These are phyloP conservation scores for Teleogryllus oceanicus DNA, from an alignment of 2,888 invertebrate species.

Conservation along the genomic window DNA sequence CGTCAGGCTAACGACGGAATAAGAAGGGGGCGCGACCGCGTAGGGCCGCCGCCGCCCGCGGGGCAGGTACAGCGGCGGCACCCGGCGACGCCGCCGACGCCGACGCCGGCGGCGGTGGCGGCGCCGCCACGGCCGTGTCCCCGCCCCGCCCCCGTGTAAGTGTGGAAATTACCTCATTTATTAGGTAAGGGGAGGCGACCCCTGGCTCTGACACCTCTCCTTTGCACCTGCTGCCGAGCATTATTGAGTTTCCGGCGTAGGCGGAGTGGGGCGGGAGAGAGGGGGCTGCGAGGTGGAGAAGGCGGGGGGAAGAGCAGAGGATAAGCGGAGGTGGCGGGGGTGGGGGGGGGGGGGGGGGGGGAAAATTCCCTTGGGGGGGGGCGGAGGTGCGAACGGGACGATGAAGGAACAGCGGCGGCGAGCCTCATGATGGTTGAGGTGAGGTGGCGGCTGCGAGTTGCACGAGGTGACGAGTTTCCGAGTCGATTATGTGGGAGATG, in stretches of 20 bases:
- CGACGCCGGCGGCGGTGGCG: not conserved
- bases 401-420: not conserved
- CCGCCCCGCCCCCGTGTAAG: slow-evolving; percentile 41
- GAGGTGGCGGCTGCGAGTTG: not conserved
- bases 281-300: slow-evolving; percentile 20
- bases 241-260: slow-evolving; percentile 35
- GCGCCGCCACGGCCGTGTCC: not conserved
- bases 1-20: too few species aligned
- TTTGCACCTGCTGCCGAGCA: slow-evolving; percentile 47
- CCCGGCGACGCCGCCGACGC: not conserved
- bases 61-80: not conserved
- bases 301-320: not conserved
- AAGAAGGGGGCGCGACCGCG: not conserved
- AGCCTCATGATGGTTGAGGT: not conserved
- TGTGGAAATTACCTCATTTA: slow-evolving; percentile 55
- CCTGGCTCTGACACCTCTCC: slow-evolving; percentile 54
- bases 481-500: too few species aligned
- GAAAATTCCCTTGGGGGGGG: not conserved
- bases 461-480: not conserved
- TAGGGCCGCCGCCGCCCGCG: slow-evolving; percentile 19
- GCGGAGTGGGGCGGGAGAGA: not conserved
- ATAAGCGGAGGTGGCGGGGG: slow-evolving; percentile 1
- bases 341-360: slow-evolving; percentile 22
- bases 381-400: slow-evolving; percentile 20
- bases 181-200: slow-evolving; percentile 53